Conservation (phyloP, 2,888 invertebrate species). For the Cosmia pyralina region DNA sequence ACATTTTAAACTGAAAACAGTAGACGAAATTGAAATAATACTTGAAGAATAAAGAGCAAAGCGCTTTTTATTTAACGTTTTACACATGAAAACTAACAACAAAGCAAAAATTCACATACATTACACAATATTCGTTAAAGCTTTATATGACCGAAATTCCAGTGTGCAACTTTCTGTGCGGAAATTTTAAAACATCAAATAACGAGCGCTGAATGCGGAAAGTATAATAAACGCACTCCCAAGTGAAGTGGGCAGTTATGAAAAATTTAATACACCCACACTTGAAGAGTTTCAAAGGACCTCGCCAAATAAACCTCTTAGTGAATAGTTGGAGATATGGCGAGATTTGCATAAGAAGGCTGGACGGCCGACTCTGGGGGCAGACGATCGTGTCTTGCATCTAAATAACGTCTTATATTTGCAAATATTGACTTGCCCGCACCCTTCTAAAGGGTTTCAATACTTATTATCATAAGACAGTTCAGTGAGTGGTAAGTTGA, state of each 20-base stretch:
- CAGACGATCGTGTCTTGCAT: conserved; percentile 87
- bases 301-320: conserved; percentile 85
- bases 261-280: conserved; percentile 86
- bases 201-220: conserved; percentile 62
- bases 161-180: conserved; percentile 42
- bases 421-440: conserved; percentile 88
- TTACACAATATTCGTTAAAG: conserved; percentile 43
- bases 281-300: conserved; percentile 80
- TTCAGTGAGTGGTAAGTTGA: conserved; percentile 83
- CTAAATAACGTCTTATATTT: conserved; percentile 89
- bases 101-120: conserved; percentile 35
- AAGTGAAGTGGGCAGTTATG: conserved; percentile 82
- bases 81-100: conserved; percentile 32
- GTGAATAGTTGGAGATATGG: conserved; percentile 85
- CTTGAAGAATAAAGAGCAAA: conserved; percentile 22
- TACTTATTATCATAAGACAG: conserved; percentile 86
- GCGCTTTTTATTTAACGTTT: conserved; percentile 21
- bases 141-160: conserved; percentile 41
- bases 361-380: conserved; percentile 78
- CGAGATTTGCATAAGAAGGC: conserved; percentile 86
- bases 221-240: conserved; percentile 74
- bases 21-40: conserved; percentile 25
- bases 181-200: conserved; percentile 64
- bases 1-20: conserved; percentile 48
- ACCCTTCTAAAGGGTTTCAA: conserved; percentile 85